phyloP scores from a whole-genome alignment of 2,888 invertebrate species.

The Sarcophaga variegata region DNA sequence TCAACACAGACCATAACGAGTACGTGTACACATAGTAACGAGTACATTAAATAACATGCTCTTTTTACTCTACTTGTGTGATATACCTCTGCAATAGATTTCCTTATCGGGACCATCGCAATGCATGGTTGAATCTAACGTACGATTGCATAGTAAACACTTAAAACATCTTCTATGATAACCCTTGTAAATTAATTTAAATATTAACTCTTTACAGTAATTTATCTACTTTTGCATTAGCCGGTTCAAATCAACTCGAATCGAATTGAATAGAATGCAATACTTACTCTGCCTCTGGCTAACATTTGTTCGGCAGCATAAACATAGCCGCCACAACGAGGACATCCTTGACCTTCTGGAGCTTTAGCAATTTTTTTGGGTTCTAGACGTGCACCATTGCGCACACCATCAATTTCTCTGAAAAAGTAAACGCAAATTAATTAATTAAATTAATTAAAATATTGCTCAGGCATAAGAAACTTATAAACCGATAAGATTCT shows the following conservation, averaged over 20 bases:
- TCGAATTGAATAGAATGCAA: background rate
- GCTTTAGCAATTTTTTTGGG: conserved; percentile 90
- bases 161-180: conserved; percentile 96
- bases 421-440: conserved; percentile 22
- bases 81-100: conserved; percentile 93
- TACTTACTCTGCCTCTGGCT: conserved; percentile 92
- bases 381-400: conserved; percentile 87
- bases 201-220: background rate
- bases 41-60: background rate
- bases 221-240: background rate
- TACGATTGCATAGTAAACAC: conserved; percentile 92
- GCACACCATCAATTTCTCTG: conserved; percentile 78
- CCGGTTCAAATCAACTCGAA: background rate
- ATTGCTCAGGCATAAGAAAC: background rate
- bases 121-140: conserved; percentile 93
- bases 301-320: conserved; percentile 97
- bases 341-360: conserved; percentile 93
- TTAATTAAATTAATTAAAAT: background rate
- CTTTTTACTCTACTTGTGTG: background rate
- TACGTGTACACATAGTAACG: background rate
- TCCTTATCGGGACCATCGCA: conserved; percentile 96
- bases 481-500: too few species aligned
- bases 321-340: conserved; percentile 93
- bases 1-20: background rate
- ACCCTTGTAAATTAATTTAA: conserved; percentile 83